phyloP scores from a whole-genome alignment of 2,113 vertebrate genomes.

The Pedetes capensis region DNA sequence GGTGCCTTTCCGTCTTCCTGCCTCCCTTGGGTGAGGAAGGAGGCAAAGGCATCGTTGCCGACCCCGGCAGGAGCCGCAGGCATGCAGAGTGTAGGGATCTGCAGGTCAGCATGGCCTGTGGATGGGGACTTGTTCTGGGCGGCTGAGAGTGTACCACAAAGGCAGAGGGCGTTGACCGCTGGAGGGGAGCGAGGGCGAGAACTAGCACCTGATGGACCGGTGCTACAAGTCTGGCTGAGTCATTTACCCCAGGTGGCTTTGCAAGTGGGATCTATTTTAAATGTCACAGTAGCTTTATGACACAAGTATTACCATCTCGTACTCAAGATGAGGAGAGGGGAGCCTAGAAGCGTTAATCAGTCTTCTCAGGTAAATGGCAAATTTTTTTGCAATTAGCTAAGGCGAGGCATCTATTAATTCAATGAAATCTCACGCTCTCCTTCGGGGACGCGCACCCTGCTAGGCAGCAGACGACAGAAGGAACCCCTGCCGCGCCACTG shows the following conservation, averaged over 20 bases:
- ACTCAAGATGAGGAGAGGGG: background rate
- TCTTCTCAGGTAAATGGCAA: background rate
- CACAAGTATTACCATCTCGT: background rate
- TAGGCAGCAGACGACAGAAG: background rate
- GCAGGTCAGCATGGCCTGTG: no score
- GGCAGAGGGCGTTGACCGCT: background rate
- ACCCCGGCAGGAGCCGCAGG: no score
- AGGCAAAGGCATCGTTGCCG: no score
- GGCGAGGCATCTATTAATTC: background rate
- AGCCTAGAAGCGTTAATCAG: background rate
- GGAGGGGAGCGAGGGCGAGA: fast-evolving
- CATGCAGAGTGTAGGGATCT: fast-evolving
- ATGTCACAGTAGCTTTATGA: background rate
- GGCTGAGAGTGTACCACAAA: background rate
- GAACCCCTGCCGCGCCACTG: no score
- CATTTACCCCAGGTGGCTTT: background rate
- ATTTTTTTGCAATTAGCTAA: background rate
- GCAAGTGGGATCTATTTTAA: background rate
- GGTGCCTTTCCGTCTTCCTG: fast-evolving
- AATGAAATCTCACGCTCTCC: background rate
- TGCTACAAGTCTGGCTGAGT: fast-evolving
- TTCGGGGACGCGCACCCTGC: fast-evolving
- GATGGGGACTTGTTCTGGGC: fast-evolving
- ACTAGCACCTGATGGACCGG: background rate
- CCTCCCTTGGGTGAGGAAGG: no score